Percentiles rank a stretch among this genome's conserved stretches.
phyloP scores from a whole-genome alignment of 2,797 vertebrate genomes.

The Parotocinclus haroldoi region DNA sequence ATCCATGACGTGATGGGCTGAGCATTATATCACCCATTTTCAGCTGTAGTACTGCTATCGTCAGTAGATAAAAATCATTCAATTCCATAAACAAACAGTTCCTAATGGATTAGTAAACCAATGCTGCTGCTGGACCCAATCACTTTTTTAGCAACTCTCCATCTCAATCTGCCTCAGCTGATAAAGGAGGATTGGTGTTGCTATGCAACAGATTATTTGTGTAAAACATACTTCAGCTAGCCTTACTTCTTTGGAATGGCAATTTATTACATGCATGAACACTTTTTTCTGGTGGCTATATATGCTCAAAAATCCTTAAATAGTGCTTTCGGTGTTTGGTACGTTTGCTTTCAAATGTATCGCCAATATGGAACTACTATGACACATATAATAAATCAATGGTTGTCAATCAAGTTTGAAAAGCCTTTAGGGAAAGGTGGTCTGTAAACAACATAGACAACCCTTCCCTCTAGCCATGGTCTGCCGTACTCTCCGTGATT shows the following conservation, averaged over 20 bases:
- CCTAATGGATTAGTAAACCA: slow-evolving; percentile 15
- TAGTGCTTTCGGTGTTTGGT: too few relatives aligned
- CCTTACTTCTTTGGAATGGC: slow-evolving; percentile 21
- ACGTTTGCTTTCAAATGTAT: too few relatives aligned
- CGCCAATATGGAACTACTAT: too few relatives aligned
- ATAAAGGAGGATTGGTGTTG: slow-evolving; percentile 45
- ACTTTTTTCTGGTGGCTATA: too few relatives aligned
- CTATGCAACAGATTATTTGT: slow-evolving; percentile 47
- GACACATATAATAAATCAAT: neutral
- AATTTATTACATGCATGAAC: slow-evolving; percentile 15
- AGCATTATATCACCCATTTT: slow-evolving; percentile 1
- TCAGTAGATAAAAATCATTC: too few relatives aligned
- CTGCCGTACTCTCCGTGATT: slow-evolving; percentile 24
- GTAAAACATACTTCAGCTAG: slow-evolving; percentile 25
- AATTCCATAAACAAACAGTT: neutral
- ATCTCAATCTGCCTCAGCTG: slow-evolving; percentile 19
- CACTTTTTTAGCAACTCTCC: slow-evolving; percentile 28
- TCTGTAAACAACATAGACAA: too few relatives aligned
- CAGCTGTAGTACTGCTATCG: neutral
- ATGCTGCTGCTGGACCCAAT: slow-evolving; percentile 24
- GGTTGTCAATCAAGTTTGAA: neutral
- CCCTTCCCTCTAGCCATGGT: slow-evolving; percentile 4
- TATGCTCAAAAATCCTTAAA: too few relatives aligned
- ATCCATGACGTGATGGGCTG: neutral
- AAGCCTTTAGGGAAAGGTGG: too few relatives aligned